Evolutionary conservation across 2,113 vertebrate species (phyloP), one percentile per base, ranked within the genome.

Genomic region (Cnemophilus loriae): DNA sequence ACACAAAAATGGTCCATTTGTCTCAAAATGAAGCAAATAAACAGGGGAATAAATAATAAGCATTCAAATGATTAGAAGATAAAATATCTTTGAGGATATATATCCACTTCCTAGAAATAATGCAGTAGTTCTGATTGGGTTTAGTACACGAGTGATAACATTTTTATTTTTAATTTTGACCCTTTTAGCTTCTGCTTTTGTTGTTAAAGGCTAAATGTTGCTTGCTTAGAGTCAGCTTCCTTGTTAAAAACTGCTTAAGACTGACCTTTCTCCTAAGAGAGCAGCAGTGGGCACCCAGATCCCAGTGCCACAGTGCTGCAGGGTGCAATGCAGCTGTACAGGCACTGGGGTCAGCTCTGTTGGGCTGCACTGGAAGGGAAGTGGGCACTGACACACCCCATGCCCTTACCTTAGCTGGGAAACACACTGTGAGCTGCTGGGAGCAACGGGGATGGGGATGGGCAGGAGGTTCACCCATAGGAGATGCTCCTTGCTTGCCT

Each of bases 331-430:
- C 7, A 64, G 47, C 42, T 57, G 24, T 16, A 6, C 11, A 35
- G 22, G 13, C 22, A 16, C 32, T 19, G n/a, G 6, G 16, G 6
- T 53, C 61, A 47, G 27, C 7, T 42, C 61, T 67, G 30, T 6
- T 0, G 0, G 39, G n/a, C 14, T 57, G 70, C 37, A 5, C 32
- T 83, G 20, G 33, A 50, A 37, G 20, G 19, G 37, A 4, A 15
- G 13, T 3, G 23, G 50, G 9, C 47, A 52, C 6, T 2, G 7
- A 28, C 0, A 1, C 10, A 46, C 13, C 11, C 13, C 12, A 3
- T 27, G 7, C 8, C 28, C 9, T 19, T 39, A 32, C 9, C n/a
- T 32, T 13, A 35, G 16, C 35, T 55, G 33, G 17, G 47, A 78
- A 83, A 69, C 17, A 6, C 23, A 3, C 27, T 64, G 26, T 16